Percentiles rank a stretch among this genome's conserved stretches.
Evolutionary conservation across 2,888 invertebrate species (phyloP).

Genomic region (Chironomus riparius): DNA sequence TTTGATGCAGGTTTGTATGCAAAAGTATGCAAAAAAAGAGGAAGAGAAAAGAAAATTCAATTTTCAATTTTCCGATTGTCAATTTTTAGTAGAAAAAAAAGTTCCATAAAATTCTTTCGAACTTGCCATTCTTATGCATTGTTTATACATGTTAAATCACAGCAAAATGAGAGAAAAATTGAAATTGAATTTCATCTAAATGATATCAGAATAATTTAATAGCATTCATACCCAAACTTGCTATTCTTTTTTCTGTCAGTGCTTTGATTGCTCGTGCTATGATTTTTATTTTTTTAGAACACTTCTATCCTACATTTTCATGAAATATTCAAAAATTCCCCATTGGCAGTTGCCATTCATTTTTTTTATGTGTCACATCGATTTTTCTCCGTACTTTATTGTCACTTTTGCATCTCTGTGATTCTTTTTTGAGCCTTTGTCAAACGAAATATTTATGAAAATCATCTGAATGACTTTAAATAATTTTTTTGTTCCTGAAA

Average conservation of each 20-base stretch:
- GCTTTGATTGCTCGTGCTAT: too few species aligned
- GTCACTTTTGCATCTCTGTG: too few species aligned
- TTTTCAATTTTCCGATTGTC: constrained; percentile 1
- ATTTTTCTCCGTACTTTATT: not conserved
- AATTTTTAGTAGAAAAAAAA: not conserved
- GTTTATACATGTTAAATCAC: constrained; percentile 7
- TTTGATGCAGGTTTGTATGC: not conserved
- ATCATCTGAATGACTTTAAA: too few species aligned
- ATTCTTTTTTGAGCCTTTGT: too few species aligned
- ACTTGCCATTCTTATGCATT: not conserved
- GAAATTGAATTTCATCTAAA: constrained; percentile 3
- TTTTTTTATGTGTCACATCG: not conserved
- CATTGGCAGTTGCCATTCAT: not conserved
- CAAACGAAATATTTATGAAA: too few species aligned
- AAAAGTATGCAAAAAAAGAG: not conserved
- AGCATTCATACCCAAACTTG: not conserved
- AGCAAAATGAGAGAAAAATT: not conserved
- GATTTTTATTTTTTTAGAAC: not conserved
- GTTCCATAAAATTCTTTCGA: not conserved
- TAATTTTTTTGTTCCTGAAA: too few species aligned
- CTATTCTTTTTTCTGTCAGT: not conserved
- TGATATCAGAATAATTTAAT: constrained; percentile 8
- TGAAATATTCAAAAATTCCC: not conserved
- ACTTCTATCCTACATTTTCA: not conserved
- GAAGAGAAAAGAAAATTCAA: not conserved